Evolutionary conservation across 2,888 invertebrate genomes (phyloP), one percentile per base, ranked within the genome.

Genomic region (Scotopteryx bipunctaria): DNA sequence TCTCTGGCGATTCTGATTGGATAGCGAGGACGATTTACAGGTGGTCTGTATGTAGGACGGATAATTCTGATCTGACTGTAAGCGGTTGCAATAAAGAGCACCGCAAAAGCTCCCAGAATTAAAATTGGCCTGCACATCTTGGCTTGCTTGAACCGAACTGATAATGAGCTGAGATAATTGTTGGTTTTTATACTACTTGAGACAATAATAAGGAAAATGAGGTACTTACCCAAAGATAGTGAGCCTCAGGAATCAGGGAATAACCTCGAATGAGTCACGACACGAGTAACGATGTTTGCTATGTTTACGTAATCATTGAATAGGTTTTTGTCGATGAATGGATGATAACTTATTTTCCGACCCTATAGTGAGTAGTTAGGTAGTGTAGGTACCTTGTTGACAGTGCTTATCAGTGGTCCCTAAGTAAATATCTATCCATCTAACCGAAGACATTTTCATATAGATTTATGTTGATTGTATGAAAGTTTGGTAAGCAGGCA

Each of bases 1-100:
- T 50, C 57, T 38, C 60, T 55, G n/a, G 17, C 50, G 3, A n/a
- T 33, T 9, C 60, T 53, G 14, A 53, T 37, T 0, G 49, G 52
- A 8, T 27, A 19, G 0, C 29, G 31, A 2, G 41, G 27, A 14
- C 13, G 29, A 5, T n/a, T n/a, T n/a, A 43, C 37, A 6, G 55
- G 55, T 5, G 55, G 57, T 2, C 31, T 36, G 32, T 55, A 60
- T 1, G 49, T 55, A 5, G 60, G 60, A 40, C 32, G 32, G 11
- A 60, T 53, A 3, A 60, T 48, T 6, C 8, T 46, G 17, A 44
- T n/a, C 2, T 13, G 50, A 16, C 55, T 44, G 13, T 5, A 36
- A 9, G 47, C 43, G 14, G 31, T 32, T 11, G 38, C 43, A 14
- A 47, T 2, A 8, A 51, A 49, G n/a, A 59, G 13, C 14, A 55